A percentile compares a stretch with the other conserved stretches of the same genome.
Conservation (phyloP, 1,140 invertebrate genomes). For the Tribolium madens region DNA sequence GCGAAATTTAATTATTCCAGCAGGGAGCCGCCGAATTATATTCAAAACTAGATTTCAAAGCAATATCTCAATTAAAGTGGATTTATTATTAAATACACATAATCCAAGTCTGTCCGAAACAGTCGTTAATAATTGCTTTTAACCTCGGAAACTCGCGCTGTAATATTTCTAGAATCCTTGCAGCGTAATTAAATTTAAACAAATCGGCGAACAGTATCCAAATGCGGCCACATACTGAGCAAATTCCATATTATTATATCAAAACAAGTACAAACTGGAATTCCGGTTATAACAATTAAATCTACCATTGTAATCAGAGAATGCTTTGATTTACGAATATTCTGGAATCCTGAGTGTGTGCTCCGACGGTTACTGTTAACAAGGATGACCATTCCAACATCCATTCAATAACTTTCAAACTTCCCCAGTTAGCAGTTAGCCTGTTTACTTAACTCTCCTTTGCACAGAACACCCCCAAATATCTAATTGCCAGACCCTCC, state of each 20-base stretch:
- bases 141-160: slow-evolving; percentile 8
- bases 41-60: slow-evolving; percentile 20
- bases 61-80: slow-evolving; percentile 31
- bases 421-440: slow-evolving; percentile 58
- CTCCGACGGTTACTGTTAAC: slow-evolving; percentile 53
- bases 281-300: slow-evolving; percentile 46
- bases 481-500: background rate
- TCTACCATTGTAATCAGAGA: slow-evolving; percentile 39
- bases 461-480: background rate
- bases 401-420: slow-evolving; percentile 57
- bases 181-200: slow-evolving; percentile 41
- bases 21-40: slow-evolving; percentile 10
- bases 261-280: slow-evolving; percentile 45
- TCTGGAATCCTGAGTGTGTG: slow-evolving; percentile 37
- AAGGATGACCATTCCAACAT: slow-evolving; percentile 54
- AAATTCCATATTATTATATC: slow-evolving; percentile 41
- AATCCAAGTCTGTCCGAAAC: slow-evolving; percentile 26
- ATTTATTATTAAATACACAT: slow-evolving; percentile 37
- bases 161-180: slow-evolving; percentile 28
- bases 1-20: slow-evolving; percentile 13
- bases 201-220: slow-evolving; percentile 18
- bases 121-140: slow-evolving; percentile 38
- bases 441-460: slow-evolving; percentile 52
- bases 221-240: slow-evolving; percentile 41
- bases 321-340: slow-evolving; percentile 47